phyloP scores from a whole-genome alignment of 2,113 vertebrate genomes.

The Peromyscus leucopus region DNA sequence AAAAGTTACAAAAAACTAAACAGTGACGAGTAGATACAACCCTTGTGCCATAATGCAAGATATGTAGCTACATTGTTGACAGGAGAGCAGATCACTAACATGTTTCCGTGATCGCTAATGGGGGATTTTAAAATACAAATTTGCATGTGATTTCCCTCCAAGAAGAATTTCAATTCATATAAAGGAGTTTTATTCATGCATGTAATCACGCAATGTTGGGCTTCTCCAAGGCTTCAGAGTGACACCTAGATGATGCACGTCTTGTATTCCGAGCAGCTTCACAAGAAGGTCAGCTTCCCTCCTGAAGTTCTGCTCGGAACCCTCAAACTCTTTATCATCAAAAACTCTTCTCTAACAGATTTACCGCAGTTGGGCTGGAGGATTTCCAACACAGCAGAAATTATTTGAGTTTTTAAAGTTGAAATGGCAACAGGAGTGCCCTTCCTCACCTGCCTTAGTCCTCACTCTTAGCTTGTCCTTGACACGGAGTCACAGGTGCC shows the following conservation, averaged over 20 bases:
- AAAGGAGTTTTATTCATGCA: neutral
- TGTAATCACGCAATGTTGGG: neutral
- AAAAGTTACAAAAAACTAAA: neutral
- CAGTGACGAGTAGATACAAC: neutral
- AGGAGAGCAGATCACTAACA: neutral
- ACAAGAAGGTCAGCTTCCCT: slow-evolving; percentile 1
- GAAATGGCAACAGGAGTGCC: neutral
- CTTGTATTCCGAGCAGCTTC: neutral
- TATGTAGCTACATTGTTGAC: neutral
- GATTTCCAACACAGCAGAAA: neutral
- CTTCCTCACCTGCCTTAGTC: neutral
- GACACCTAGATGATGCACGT: neutral
- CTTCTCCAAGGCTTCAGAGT: neutral
- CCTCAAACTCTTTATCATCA: slow-evolving; percentile 13
- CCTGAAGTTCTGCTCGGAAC: neutral
- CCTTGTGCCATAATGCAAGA: neutral
- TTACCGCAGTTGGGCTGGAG: neutral
- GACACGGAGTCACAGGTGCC: rapidly evolving
- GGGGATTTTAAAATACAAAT: neutral
- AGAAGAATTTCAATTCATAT: neutral
- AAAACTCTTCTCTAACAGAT: slow-evolving; percentile 31
- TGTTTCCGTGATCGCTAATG: neutral
- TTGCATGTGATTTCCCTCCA: neutral
- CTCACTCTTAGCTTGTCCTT: neutral
- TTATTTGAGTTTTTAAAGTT: neutral